These are phyloP conservation scores for Calvadosia cruxmelitensis DNA, from an alignment of 30 jellyfish, hydroid and myxozoan species.

Conservation along the genomic window DNA sequence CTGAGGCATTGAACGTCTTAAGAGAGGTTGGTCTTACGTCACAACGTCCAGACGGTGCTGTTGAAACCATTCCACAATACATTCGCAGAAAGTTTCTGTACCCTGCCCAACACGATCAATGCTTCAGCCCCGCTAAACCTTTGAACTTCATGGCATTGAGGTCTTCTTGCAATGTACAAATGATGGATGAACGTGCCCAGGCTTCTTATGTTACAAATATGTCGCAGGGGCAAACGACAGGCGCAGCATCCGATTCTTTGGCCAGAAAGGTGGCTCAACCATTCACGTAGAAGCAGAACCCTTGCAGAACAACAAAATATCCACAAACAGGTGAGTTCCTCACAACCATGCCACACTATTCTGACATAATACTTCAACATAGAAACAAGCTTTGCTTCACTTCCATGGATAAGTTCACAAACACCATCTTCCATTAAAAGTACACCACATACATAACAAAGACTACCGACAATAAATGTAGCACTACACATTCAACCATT, in stretches of 20 bases:
- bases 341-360: too few species aligned
- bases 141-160: not conserved
- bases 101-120: not conserved
- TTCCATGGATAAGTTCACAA: too few species aligned
- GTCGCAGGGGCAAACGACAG: not conserved
- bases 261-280: not conserved
- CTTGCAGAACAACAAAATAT: not conserved
- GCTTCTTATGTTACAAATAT: not conserved
- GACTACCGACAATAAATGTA: too few species aligned
- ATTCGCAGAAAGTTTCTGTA: not conserved
- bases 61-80: not conserved
- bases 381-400: too few species aligned
- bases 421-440: too few species aligned
- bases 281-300: not conserved
- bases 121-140: not conserved
- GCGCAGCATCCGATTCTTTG: not conserved
- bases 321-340: not conserved
- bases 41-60: not conserved
- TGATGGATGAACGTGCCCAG: not conserved
- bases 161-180: not conserved
- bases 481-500: too few species aligned
- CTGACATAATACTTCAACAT: not conserved
- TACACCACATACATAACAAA: too few species aligned
- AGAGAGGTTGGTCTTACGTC: too few species aligned
- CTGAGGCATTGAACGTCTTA: too few species aligned